These are phyloP conservation scores for Heterotis niloticus DNA, from an alignment of 2,113 vertebrate species.

Conservation along the genomic window DNA sequence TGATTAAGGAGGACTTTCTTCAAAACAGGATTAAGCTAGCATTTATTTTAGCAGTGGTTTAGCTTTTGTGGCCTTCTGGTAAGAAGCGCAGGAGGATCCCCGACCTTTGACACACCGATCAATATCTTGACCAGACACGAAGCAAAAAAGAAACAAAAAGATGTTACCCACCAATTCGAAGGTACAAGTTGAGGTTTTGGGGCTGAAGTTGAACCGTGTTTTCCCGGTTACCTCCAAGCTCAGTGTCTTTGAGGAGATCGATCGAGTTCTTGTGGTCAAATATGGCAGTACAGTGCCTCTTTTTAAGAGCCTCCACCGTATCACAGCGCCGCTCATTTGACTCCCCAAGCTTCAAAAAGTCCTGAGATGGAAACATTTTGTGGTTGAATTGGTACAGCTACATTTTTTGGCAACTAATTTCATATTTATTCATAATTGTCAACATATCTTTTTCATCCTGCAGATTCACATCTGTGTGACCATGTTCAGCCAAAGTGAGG, in stretches of 20 bases:
- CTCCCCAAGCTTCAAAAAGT: slow-evolving; percentile 58
- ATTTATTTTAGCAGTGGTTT: no score
- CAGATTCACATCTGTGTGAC: no score
- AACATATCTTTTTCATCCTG: no score
- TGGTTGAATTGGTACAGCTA: no score
- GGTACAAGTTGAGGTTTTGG: slow-evolving; percentile 53
- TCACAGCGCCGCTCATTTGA: slow-evolving; percentile 60
- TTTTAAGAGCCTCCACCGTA: slow-evolving; percentile 45
- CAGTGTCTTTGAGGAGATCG: slow-evolving; percentile 45
- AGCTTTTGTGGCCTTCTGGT: no score
- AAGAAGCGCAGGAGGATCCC: no score
- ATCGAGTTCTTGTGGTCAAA: slow-evolving; percentile 41
- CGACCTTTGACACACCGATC: neutral
- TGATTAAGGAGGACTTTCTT: no score
- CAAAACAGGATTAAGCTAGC: no score
- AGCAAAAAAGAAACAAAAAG: neutral
- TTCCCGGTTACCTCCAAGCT: slow-evolving; percentile 38
- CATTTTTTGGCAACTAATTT: no score
- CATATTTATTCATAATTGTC: no score
- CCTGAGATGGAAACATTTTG: slow-evolving; percentile 41
- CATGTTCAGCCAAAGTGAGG: no score
- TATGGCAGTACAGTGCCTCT: slow-evolving; percentile 54
- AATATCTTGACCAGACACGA: neutral
- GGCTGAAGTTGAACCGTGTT: slow-evolving; percentile 63
- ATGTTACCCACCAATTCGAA: slow-evolving; percentile 58